Percentiles rank a stretch among this genome's conserved stretches.
Evolutionary conservation across 2,888 invertebrate species (phyloP).

Genomic region (Spicauda simplicius): DNA sequence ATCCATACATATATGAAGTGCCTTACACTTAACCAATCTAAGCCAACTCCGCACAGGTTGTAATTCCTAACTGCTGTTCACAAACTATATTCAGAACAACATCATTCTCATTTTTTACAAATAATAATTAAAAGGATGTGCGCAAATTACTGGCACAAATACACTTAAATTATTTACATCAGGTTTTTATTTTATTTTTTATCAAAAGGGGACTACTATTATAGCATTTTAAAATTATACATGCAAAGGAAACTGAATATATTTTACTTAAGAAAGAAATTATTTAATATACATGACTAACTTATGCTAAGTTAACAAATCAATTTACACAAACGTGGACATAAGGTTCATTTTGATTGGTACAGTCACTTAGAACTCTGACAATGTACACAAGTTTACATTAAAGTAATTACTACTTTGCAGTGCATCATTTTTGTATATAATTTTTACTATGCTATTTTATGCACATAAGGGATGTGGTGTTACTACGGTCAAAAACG

Average conservation of each 20-base stretch:
- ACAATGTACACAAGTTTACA: not conserved
- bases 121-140: not conserved
- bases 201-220: not conserved
- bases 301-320: not conserved
- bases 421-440: no score
- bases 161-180: not conserved
- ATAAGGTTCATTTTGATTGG: not conserved
- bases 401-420: no score
- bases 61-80: not conserved
- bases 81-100: no score
- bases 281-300: not conserved
- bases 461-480: not conserved
- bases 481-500: no score
- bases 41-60: not conserved
- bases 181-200: not conserved
- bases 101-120: not conserved
- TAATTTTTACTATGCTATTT: no score
- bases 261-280: not conserved
- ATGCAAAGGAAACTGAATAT: not conserved
- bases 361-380: not conserved
- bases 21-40: constrained; percentile 7
- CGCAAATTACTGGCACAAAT: not conserved
- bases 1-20: not conserved
- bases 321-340: not conserved
- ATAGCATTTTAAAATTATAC: not conserved